Evolutionary conservation across 2,797 vertebrate species (phyloP).

Genomic region (Liasis olivaceus): DNA sequence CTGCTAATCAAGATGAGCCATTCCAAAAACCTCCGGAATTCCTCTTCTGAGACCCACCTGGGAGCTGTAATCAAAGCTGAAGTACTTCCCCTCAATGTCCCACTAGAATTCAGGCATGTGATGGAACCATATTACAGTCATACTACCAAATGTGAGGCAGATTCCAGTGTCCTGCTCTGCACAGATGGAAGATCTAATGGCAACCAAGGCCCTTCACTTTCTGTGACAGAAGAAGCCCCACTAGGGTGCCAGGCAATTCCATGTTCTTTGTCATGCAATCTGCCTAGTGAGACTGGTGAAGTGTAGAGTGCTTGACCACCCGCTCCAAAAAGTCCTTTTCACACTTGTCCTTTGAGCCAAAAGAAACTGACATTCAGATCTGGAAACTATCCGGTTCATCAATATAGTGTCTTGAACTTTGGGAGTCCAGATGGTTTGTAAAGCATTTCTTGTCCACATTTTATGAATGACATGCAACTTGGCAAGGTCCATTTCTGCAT

Average conservation of each 20-base stretch:
- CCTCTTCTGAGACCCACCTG: constrained; percentile 61
- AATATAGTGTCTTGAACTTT: neutral
- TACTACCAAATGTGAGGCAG: constrained; percentile 95
- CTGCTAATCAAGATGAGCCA: constrained; percentile 85
- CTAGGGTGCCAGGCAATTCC: constrained; percentile 55
- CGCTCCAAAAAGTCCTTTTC: constrained; percentile 37
- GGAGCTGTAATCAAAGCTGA: constrained; percentile 75
- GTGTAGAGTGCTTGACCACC: constrained; percentile 35
- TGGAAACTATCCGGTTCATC: neutral
- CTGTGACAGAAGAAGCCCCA: constrained; percentile 60
- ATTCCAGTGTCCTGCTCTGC: constrained; percentile 91
- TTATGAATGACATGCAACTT: neutral
- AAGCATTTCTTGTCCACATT: fast-evolving
- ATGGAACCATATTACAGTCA: constrained; percentile 80
- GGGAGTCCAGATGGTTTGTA: constrained; percentile 4
- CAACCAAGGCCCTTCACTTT: constrained; percentile 56
- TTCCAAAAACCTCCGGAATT: constrained; percentile 33
- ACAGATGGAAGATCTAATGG: constrained; percentile 74
- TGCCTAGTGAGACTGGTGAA: constrained; percentile 59
- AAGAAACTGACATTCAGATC: neutral
- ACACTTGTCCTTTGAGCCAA: neutral
- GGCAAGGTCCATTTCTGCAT: neutral
- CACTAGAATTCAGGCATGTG: constrained; percentile 70
- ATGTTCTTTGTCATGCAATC: constrained; percentile 77
- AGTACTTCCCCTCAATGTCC: constrained; percentile 71